phyloP scores from a whole-genome alignment of 2,888 invertebrate species.

The Athrips mouffetella region DNA sequence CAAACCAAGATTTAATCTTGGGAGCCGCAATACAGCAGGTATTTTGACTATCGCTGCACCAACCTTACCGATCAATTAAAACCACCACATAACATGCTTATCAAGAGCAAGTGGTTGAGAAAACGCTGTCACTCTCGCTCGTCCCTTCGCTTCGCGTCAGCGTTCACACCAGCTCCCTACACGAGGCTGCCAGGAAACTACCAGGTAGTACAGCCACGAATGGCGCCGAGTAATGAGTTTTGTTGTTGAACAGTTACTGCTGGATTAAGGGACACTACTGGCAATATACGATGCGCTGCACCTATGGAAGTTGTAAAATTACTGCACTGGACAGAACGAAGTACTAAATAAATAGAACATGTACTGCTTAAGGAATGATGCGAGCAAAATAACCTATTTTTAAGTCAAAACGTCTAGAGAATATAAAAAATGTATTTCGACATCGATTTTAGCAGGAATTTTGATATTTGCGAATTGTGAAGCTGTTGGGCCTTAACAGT shows the following conservation, averaged over 20 bases:
- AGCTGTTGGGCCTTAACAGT: too few relatives aligned
- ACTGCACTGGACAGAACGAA: constrained; percentile 14
- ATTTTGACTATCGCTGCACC: too few relatives aligned
- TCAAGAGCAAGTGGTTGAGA: background rate
- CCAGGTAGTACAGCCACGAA: constrained; percentile 60
- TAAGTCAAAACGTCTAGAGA: too few relatives aligned
- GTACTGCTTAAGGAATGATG: background rate
- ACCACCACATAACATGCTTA: background rate
- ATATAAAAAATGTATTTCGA: too few relatives aligned
- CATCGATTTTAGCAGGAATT: too few relatives aligned
- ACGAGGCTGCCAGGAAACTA: constrained; percentile 55
- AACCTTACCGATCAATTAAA: too few relatives aligned
- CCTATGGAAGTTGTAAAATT: constrained; percentile 19
- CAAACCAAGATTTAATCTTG: too few relatives aligned
- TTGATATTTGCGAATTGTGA: too few relatives aligned
- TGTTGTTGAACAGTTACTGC: constrained; percentile 66
- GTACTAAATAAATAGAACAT: background rate
- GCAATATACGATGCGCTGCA: constrained; percentile 13
- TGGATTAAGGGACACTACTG: constrained; percentile 61
- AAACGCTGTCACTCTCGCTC: background rate
- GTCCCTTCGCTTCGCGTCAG: background rate
- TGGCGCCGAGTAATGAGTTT: constrained; percentile 70
- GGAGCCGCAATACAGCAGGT: too few relatives aligned
- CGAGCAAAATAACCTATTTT: background rate
- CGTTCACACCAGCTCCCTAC: constrained; percentile 19